Evolutionary conservation across 2,888 invertebrate species (phyloP), one percentile per base, ranked within the genome.

Genomic region (Beris morrisii): DNA sequence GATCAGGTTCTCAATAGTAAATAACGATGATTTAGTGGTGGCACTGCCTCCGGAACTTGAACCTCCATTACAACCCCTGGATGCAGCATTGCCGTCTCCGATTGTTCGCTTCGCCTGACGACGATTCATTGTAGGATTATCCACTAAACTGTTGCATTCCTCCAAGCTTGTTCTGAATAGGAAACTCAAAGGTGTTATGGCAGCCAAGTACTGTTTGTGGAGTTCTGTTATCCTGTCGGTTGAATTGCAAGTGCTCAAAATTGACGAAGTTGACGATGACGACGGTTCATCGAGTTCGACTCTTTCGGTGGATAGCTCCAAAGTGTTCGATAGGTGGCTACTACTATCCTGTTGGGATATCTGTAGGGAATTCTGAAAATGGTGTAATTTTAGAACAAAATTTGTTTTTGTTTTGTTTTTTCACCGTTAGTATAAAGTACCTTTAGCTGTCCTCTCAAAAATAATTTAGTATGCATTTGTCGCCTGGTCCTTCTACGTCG

Each of bases 401-500:
- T 44, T 12, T 44, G 2, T 5, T 22, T n/a, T 9, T 32, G 31
- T 55, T n/a, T 46, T 46, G 4, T 46, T 13, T 11, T 46, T 48
- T 2, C 13, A 15, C 48, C 48, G 5, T 48, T 12, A 48, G n/a
- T 6, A 48, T 38, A 9, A 38, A 4, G 9, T 44, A 70, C 71
- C 69, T 72, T 70, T 50, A 65, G 55, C 55, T 69, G 69, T 44
- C 66, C 69, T 31, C 46, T 48, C 30, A 72, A 65, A 30, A 72
- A 13, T 30, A 73, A 55, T 55, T 75, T 79, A 46, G 76, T 75
- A 55, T 80, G 79, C 32, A 85, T 78, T 71, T 85, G 86, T 12
- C 85, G 79, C 63, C 88, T 82, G 54, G 88, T 86, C 72, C 89
- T 84, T 66, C 93, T 81, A 56, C 93, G 82, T 64, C 93, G 82